Percentiles rank a stretch among this genome's conserved stretches.
These are phyloP conservation scores for Setophaga kirtlandii DNA, from an alignment of 2,113 vertebrate genomes.

Conservation along the genomic window DNA sequence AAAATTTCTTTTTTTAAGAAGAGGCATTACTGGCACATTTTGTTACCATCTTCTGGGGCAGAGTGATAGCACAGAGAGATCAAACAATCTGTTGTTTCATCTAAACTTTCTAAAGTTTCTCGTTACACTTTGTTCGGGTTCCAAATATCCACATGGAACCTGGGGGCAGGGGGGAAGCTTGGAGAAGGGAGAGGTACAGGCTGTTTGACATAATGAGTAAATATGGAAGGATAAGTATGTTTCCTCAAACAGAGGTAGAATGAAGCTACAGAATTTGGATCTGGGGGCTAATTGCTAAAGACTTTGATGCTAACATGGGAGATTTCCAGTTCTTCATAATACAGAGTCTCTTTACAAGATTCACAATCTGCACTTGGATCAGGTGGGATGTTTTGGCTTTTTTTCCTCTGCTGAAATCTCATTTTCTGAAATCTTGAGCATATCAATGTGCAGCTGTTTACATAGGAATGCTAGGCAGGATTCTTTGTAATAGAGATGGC, in stretches of 20 bases:
- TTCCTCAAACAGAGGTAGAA: not conserved
- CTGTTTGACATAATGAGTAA: not conserved
- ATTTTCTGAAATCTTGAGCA: not conserved
- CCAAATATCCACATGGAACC: not conserved
- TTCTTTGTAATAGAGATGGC: not conserved
- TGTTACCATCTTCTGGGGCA: not conserved
- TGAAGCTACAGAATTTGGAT: not conserved
- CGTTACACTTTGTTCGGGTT: not conserved
- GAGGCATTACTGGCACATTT: not conserved
- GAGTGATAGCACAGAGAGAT: not conserved
- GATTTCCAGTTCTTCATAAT: not conserved
- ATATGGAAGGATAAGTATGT: not conserved
- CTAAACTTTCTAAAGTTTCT: not conserved
- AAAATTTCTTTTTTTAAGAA: not conserved
- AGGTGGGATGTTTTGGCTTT: not conserved
- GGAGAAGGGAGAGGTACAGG: not conserved
- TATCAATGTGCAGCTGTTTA: not conserved
- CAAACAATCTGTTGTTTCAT: not conserved
- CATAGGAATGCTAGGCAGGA: not conserved
- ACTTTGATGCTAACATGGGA: not conserved
- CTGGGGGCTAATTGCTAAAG: not conserved
- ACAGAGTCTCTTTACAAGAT: not conserved
- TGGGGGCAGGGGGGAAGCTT: rapidly evolving
- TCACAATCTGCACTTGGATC: not conserved
- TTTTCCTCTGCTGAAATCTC: not conserved